phyloP scores from a whole-genome alignment of 2,113 vertebrate genomes.

The Phyllostomus hastatus region DNA sequence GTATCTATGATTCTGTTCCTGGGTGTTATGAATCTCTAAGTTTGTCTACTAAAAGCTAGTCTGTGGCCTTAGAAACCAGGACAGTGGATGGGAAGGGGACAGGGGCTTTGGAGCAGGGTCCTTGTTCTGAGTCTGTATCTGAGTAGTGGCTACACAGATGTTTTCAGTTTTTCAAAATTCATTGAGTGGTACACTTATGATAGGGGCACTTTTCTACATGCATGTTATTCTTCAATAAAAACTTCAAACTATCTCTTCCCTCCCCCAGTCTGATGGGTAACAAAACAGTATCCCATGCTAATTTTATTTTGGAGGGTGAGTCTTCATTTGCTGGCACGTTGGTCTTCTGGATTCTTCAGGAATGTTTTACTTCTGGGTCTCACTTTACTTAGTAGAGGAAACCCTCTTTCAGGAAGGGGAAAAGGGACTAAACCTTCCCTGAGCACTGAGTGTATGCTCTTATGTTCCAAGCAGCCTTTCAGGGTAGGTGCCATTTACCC shows the following conservation, averaged over 20 bases:
- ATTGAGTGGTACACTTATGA: not conserved
- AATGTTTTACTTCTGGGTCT: not conserved
- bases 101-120: not conserved
- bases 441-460: fast-evolving
- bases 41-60: not conserved
- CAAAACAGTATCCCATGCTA: not conserved
- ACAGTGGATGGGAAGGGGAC: not conserved
- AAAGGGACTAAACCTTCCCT: not conserved
- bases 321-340: not conserved
- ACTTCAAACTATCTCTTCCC: not conserved
- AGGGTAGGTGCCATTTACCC: not conserved
- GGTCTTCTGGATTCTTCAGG: not conserved
- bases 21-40: not conserved
- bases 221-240: not conserved
- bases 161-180: not conserved
- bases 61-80: not conserved
- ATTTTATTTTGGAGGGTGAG: not conserved
- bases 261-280: not conserved
- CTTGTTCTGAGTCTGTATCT: not conserved
- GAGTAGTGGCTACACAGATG: not conserved
- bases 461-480: not conserved
- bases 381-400: not conserved
- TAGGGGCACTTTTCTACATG: not conserved
- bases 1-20: not conserved
- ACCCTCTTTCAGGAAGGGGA: not conserved